A percentile compares a stretch with the other conserved stretches of the same genome.
phyloP scores from a whole-genome alignment of 2,888 invertebrate genomes.

The Schizaphis graminum region DNA sequence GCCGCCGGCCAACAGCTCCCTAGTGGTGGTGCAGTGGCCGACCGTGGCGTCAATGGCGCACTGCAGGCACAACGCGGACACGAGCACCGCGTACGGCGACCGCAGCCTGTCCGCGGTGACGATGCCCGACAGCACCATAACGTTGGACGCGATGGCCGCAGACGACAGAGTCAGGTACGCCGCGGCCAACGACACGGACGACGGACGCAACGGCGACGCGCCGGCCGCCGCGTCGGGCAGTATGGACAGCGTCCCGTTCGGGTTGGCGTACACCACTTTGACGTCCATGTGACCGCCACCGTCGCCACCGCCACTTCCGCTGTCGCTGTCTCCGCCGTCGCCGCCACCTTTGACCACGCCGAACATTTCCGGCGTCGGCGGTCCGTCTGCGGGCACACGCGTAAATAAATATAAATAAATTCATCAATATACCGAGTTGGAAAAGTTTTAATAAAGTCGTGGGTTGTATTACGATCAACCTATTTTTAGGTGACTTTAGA shows the following conservation, averaged over 20 bases:
- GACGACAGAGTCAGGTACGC: constrained; percentile 54
- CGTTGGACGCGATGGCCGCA: constrained; percentile 56
- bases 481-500: too few species aligned
- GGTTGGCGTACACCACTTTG: constrained; percentile 35
- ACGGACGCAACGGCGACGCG: not conserved
- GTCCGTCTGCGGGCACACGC: not conserved
- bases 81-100: constrained; percentile 60
- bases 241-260: constrained; percentile 56
- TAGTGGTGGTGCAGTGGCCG: constrained; percentile 44
- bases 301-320: not conserved
- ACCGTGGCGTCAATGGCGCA: constrained; percentile 56
- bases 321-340: not conserved
- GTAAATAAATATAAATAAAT: not conserved
- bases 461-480: not conserved
- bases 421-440: not conserved
- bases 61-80: constrained; percentile 57
- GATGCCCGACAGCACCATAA: constrained; percentile 57
- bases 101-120: constrained; percentile 51
- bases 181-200: constrained; percentile 45
- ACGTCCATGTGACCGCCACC: constrained; percentile 33
- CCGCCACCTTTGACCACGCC: not conserved
- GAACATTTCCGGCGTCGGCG: not conserved
- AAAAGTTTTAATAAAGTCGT: not conserved
- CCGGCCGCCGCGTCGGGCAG: constrained; percentile 39
- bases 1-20: constrained; percentile 28